phyloP scores from a whole-genome alignment of 1,140 invertebrate genomes.

The Calephelis virginiensis region DNA sequence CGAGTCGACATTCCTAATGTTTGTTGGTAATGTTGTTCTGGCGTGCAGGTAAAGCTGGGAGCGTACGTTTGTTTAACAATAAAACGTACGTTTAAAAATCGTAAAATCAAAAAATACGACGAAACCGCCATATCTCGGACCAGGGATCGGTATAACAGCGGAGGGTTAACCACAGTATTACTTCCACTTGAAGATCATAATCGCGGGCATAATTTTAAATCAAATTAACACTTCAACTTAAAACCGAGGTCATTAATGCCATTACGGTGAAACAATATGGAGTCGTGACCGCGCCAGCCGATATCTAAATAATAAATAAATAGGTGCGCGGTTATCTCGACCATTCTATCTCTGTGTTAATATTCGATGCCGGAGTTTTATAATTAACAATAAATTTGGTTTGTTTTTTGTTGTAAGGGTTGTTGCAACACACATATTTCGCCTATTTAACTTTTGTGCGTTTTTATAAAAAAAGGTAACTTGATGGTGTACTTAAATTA shows the following conservation, averaged over 20 bases:
- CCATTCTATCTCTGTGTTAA: conserved; percentile 69
- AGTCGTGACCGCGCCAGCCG: conserved; percentile 73
- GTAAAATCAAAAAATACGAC: conserved; percentile 29
- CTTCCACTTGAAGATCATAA: conserved; percentile 71
- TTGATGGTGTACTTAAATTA: too few relatives aligned
- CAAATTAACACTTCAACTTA: conserved; percentile 79
- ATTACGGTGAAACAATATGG: conserved; percentile 75
- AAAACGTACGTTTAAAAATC: conserved; percentile 2
- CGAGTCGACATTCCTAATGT: too few relatives aligned
- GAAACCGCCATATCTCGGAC: conserved; percentile 47
- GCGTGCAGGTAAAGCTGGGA: too few relatives aligned
- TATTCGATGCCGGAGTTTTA: conserved; percentile 71
- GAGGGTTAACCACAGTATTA: conserved; percentile 48
- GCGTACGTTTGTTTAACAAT: background rate
- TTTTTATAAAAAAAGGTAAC: too few relatives aligned
- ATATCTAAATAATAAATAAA: conserved; percentile 79
- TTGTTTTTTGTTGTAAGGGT: conserved; percentile 63
- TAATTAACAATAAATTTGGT: conserved; percentile 78
- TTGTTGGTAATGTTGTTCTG: too few relatives aligned
- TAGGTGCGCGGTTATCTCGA: conserved; percentile 64
- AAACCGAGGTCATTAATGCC: conserved; percentile 75
- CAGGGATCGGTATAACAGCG: conserved; percentile 68
- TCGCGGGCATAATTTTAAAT: conserved; percentile 75
- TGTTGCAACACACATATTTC: conserved; percentile 63
- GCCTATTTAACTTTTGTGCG: conserved; percentile 49